Conservation (phyloP, 1,140 invertebrate species). For the Eufriesea mexicana region DNA sequence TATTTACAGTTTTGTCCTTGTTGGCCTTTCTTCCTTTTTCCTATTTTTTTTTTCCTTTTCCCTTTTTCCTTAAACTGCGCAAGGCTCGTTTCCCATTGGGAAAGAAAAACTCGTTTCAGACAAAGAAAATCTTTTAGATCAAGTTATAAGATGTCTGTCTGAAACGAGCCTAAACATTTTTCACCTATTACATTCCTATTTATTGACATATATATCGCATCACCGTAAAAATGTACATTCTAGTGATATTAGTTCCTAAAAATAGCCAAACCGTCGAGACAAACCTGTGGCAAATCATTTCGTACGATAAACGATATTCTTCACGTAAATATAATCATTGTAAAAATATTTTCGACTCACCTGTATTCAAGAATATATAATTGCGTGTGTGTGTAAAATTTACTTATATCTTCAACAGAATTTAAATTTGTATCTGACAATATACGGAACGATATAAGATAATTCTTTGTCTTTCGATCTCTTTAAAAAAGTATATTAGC, state of each 20-base stretch:
- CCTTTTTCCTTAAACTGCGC: slow-evolving; percentile 17
- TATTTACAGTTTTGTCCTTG: slow-evolving; percentile 72
- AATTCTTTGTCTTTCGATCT: slow-evolving; percentile 29
- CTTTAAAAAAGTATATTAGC: slow-evolving; percentile 49
- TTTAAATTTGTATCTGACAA: slow-evolving; percentile 21
- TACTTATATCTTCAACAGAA: slow-evolving; percentile 35
- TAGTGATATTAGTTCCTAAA: slow-evolving; percentile 66
- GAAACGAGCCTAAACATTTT: slow-evolving; percentile 45
- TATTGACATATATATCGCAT: slow-evolving; percentile 61
- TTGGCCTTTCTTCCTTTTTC: slow-evolving; percentile 55
- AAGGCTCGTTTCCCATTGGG: slow-evolving; percentile 8
- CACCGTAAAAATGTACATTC: slow-evolving; percentile 64
- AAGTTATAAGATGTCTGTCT: slow-evolving; percentile 28
- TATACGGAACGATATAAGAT: slow-evolving; percentile 25
- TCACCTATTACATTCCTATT: slow-evolving; percentile 53
- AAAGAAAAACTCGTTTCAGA: slow-evolving; percentile 40
- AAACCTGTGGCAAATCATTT: slow-evolving; percentile 68
- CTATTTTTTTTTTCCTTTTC: slow-evolving; percentile 45
- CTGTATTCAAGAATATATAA: slow-evolving; percentile 30
- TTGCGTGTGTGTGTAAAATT: slow-evolving; percentile 1
- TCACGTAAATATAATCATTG: slow-evolving; percentile 26
- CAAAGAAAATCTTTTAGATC: slow-evolving; percentile 35
- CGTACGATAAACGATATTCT: slow-evolving; percentile 39
- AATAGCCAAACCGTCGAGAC: slow-evolving; percentile 49
- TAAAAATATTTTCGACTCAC: slow-evolving; percentile 41